These are phyloP conservation scores for Macaria notata DNA, from an alignment of 2,888 invertebrate species.

Conservation along the genomic window DNA sequence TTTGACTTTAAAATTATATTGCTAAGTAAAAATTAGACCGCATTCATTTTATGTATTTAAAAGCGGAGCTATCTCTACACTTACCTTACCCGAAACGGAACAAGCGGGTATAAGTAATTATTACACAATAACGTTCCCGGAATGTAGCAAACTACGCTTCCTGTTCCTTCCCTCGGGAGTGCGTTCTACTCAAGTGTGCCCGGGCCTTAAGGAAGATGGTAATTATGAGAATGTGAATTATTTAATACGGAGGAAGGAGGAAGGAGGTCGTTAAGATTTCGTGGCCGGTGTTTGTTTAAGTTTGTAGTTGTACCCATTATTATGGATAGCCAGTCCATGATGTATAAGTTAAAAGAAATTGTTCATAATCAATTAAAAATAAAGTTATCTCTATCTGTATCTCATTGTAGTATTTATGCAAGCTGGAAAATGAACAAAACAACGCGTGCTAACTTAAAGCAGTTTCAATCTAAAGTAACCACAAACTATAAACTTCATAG, in stretches of 20 bases:
- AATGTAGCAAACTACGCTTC: slow-evolving; percentile 60
- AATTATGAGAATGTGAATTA: slow-evolving; percentile 31
- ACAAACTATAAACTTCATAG: slow-evolving; percentile 48
- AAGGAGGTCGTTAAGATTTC: background rate
- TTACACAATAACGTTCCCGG: slow-evolving; percentile 71
- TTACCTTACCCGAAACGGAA: slow-evolving; percentile 49
- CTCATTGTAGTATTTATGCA: too few relatives aligned
- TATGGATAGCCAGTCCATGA: too few relatives aligned
- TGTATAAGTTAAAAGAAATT: too few relatives aligned
- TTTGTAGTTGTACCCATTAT: too few relatives aligned
- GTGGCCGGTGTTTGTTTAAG: background rate
- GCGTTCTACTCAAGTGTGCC: slow-evolving; percentile 32
- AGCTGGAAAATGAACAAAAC: too few relatives aligned
- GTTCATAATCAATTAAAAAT: too few relatives aligned
- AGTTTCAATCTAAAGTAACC: slow-evolving; percentile 46
- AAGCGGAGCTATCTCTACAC: slow-evolving; percentile 37
- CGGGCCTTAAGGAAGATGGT: slow-evolving; percentile 27
- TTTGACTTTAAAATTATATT: too few relatives aligned
- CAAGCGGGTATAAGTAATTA: slow-evolving; percentile 71
- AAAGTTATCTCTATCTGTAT: too few relatives aligned
- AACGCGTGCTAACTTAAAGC: too few relatives aligned
- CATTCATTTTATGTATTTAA: too few relatives aligned
- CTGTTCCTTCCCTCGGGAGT: slow-evolving; percentile 40
- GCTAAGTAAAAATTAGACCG: too few relatives aligned
- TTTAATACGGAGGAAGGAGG: slow-evolving; percentile 4